phyloP scores from a whole-genome alignment of 1,140 invertebrate genomes.

The Caenorhabditis brenneri region DNA sequence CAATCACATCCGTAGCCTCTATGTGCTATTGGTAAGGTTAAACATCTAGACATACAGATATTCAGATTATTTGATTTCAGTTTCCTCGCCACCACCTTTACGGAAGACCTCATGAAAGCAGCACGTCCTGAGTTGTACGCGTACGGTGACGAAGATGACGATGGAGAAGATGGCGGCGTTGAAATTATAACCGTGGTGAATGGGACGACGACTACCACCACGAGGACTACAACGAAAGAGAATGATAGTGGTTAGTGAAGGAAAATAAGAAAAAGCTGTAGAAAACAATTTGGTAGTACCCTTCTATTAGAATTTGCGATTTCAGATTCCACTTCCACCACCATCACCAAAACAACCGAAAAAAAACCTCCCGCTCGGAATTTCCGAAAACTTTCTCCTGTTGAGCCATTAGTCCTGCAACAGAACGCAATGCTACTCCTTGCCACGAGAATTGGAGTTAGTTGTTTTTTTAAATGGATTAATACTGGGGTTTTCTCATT shows the following conservation, averaged over 20 bases:
- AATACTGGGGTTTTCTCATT: too few relatives aligned
- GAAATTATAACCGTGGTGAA: too few relatives aligned
- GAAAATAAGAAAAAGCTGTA: not conserved
- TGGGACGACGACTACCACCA: not conserved
- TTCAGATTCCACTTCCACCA: too few relatives aligned
- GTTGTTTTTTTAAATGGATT: not conserved
- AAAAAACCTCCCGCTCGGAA: not conserved
- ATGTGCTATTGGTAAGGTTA: constrained; percentile 2
- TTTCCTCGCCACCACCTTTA: constrained; percentile 2
- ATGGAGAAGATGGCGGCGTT: not conserved
- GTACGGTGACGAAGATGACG: not conserved
- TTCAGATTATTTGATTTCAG: not conserved
- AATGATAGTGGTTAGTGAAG: too few relatives aligned
- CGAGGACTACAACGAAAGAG: not conserved
- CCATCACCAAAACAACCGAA: not conserved
- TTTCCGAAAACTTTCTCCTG: not conserved
- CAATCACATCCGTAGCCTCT: not conserved
- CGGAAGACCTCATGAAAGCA: not conserved
- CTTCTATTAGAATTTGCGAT: too few relatives aligned
- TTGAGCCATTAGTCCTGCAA: not conserved
- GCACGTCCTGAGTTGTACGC: not conserved
- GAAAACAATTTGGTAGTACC: not conserved
- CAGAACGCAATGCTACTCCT: constrained; percentile 20
- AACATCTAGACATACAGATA: too few relatives aligned
- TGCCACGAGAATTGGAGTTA: not conserved